Evolutionary conservation across 2,888 invertebrate species (phyloP).

Genomic region (Sepiola atlantica): DNA sequence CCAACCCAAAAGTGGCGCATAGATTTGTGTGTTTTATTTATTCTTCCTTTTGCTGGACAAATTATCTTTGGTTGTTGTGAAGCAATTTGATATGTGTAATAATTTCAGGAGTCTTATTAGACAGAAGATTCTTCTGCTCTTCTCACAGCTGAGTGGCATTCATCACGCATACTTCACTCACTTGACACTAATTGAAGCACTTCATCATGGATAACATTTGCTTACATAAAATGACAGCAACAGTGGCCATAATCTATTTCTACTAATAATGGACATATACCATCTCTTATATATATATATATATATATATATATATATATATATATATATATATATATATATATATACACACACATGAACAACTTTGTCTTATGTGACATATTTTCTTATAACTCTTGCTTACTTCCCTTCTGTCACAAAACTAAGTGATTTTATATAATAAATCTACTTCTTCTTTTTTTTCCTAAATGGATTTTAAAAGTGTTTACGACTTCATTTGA

Average conservation of each 20-base stretch:
- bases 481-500: background rate
- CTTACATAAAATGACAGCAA: background rate
- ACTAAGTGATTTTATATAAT: background rate
- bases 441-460: background rate
- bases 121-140: background rate
- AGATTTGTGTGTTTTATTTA: background rate
- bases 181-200: background rate
- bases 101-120: background rate
- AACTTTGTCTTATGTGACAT: background rate
- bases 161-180: constrained; percentile 32
- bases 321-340: background rate
- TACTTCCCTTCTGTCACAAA: background rate
- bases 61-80: background rate
- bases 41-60: background rate
- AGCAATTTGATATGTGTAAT: background rate
- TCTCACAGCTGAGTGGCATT: background rate
- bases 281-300: background rate
- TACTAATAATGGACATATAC: background rate
- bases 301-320: too few relatives aligned
- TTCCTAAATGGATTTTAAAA: background rate
- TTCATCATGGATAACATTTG: background rate
- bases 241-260: background rate
- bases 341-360: background rate
- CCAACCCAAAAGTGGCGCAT: background rate
- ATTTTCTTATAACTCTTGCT: too few relatives aligned